Base-by-base conservation (phyloP, 2,888 invertebrate species). In the Volucella zonaria region DNA sequence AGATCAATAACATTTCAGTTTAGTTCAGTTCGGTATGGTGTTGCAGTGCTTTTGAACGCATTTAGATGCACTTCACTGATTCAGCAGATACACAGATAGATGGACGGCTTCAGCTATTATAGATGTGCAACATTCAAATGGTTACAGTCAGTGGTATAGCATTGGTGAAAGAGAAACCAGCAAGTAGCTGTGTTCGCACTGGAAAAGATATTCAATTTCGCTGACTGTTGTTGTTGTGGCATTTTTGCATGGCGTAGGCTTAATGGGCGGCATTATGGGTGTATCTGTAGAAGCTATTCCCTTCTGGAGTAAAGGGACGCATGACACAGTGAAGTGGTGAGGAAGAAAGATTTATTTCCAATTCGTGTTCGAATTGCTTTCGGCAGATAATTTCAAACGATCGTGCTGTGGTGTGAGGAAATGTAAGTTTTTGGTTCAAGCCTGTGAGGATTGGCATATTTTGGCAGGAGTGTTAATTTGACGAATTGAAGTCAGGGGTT, bases 121-220 rank as follows among this genome's bases (percentile, higher is more conserved):
- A 54, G 66, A 61, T 77, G 77, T 82, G 82, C 71, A 78, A 77
- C 68, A 78, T 82, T 82, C 77, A 82, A 74, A 78, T 74, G 70
- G 74, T 54, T 77, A 82, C 66, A 54, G 64, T 18, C 81, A 68
- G 31, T 61, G 9, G 38, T 31, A 23, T 49, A 31, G 31, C 45
- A 9, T 56, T 79, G 79, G 79, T 75, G 83, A 83, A 83, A 83
- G 83, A 83, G 79, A 83, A 83, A 83, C 79, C 82, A 68, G 64
- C 68, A 42, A 47, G 51, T 64, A 54, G 42, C 31, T 61, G 56
- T 18, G 64, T 58, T 45, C 51, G 74, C 64, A 78, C 79, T 71
- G 75, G 79, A 83, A 70, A 79, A 78, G 82, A 80, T 83, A 83
- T 83, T 83, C 80, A 83, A 83, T 83, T 80, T 80, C 83, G 43